A percentile compares a stretch with the other conserved stretches of the same genome.
Conservation (phyloP, 35 echinoderm and acorn worm species). For the Ptychodera flava region DNA sequence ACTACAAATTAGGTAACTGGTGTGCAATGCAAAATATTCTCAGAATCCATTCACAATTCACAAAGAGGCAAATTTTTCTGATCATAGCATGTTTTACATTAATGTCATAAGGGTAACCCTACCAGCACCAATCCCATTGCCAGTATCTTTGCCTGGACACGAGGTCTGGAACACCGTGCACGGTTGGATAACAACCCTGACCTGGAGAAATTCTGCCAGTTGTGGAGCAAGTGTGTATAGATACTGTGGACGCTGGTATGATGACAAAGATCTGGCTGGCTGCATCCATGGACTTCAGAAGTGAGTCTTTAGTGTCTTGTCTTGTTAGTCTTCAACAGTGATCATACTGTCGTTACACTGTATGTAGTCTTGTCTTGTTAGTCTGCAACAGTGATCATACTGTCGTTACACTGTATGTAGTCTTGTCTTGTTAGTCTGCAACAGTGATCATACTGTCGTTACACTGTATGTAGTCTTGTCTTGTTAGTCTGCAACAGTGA, state of each 20-base stretch:
- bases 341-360: neutral
- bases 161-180: constrained; percentile 91
- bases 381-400: neutral
- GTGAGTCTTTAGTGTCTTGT: constrained; percentile 39
- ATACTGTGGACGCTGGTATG: constrained; percentile 80
- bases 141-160: constrained; percentile 98
- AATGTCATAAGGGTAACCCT: constrained; percentile 61
- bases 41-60: no score
- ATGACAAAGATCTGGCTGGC: constrained; percentile 97
- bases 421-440: neutral
- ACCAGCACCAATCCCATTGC: constrained; percentile 97
- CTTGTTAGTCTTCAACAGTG: neutral
- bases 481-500: no score
- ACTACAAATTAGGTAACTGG: no score
- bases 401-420: neutral
- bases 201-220: constrained; percentile 63
- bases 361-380: constrained; percentile 7
- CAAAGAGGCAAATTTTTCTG: neutral
- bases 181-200: constrained; percentile 83
- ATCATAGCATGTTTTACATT: neutral
- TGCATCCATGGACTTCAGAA: constrained; percentile 95
- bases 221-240: constrained; percentile 85
- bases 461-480: neutral
- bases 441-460: neutral
- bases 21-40: no score